phyloP scores from a whole-genome alignment of 92 coral and sea anemone genomes.

The Ricordea florida region DNA sequence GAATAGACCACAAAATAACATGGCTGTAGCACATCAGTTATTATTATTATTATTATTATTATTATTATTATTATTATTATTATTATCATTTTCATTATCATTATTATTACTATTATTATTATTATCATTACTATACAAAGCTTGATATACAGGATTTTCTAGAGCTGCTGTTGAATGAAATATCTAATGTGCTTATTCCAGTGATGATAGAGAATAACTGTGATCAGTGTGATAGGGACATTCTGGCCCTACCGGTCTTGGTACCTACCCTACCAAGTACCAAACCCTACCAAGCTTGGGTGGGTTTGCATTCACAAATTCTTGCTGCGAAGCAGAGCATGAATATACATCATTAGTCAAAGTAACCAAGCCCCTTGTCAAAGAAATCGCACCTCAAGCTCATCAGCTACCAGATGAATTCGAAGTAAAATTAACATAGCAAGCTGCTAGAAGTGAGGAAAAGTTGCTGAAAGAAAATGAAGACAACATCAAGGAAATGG shows the following conservation, averaged over 20 bases:
- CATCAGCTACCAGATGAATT: background rate
- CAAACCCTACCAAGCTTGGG: conserved; percentile 50
- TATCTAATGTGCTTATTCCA: background rate
- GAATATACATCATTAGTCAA: conserved; percentile 38
- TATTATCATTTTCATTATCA: too few species aligned
- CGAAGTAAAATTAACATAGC: background rate
- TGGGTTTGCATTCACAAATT: conserved; percentile 39
- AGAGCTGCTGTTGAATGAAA: background rate
- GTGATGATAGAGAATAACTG: background rate
- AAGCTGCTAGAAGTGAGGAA: background rate
- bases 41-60: too few species aligned
- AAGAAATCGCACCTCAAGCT: background rate
- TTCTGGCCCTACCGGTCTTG: background rate
- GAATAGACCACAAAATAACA: background rate
- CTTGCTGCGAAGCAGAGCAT: conserved; percentile 6
- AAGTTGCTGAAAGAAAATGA: background rate
- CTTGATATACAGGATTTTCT: background rate
- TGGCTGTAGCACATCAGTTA: too few species aligned
- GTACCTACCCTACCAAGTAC: too few species aligned
- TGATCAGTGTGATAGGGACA: background rate
- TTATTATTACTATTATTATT: too few species aligned
- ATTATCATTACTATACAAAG: too few species aligned
- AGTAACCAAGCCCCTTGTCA: conserved; percentile 21
- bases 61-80: too few species aligned
- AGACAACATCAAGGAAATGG: background rate